Base-by-base conservation (phyloP, 2,888 invertebrate species). In the Allygus modestus region DNA sequence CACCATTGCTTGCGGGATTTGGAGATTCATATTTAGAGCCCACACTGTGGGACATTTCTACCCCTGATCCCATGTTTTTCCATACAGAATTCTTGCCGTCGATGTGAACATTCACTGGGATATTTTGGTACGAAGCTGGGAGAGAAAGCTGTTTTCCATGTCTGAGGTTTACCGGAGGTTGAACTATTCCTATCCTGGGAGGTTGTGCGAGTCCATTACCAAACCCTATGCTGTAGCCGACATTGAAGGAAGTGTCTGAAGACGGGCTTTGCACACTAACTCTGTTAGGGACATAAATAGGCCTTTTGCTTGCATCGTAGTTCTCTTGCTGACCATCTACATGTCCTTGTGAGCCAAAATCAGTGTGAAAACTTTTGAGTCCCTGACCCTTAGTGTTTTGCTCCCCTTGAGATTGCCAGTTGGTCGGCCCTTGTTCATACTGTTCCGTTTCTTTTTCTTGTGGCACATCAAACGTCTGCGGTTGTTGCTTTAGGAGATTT, bases 141-240 rank as follows among this genome's bases (percentile, higher is more conserved):
- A 33, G 20, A 20, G 58, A 31, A 7, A 79, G 28, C 17, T 37
- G 28, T 23, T 79, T 79, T 12, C 79, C 79, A 2, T 79, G 79
- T 5, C 79, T 15, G 0, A 33, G 4, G 58, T 58, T 58, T 31
- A 37, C 23, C 20, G 79, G 58, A 20, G 79, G 79, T 31, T 79
- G 51, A 11, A 54, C 58, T 12, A 54, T 33, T 33, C 58, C 79
- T 20, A 51, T 1, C 11, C 26, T 58, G 17, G 75, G 83, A 41
- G 33, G 73, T 33, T 83, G 83, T n/a, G 41, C 33, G 1, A 51
- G 11, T 33, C 82, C 61, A 28, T 26, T 83, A 12, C 87, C 88
- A 84, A 90, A 89, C 26, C 89, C 89, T 5, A 90, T 89, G 79
- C 89, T 89, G 86, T 90, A 90, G 0, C 89, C 89, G 0, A 90